phyloP scores from a whole-genome alignment of 1,140 invertebrate species.

The Papilio glaucus region DNA sequence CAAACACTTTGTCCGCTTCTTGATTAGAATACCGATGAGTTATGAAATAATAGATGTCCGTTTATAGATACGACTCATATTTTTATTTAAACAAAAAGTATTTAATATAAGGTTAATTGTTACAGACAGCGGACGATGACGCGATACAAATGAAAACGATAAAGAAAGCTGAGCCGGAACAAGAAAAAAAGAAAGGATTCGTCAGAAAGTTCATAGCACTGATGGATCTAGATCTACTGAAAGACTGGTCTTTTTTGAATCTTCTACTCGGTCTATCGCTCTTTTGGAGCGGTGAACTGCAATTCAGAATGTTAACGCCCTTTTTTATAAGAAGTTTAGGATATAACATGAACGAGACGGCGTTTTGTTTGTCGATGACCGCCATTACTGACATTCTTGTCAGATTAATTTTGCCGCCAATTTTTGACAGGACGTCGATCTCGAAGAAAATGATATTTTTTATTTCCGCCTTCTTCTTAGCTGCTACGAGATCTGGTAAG shows the following conservation, averaged over 20 bases:
- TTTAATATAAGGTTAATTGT: too few relatives aligned
- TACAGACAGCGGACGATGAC: constrained; percentile 76
- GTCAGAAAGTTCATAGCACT: constrained; percentile 82
- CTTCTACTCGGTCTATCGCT: constrained; percentile 88
- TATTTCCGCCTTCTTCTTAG: constrained; percentile 86
- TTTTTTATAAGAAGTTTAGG: constrained; percentile 88
- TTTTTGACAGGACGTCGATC: constrained; percentile 87
- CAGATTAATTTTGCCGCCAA: constrained; percentile 87
- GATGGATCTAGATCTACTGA: constrained; percentile 87
- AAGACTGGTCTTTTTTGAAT: constrained; percentile 88
- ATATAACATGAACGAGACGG: constrained; percentile 86
- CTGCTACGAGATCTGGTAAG: constrained; percentile 88
- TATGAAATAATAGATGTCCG: too few relatives aligned
- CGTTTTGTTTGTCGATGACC: constrained; percentile 88
- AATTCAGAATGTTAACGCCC: constrained; percentile 90
- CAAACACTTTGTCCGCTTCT: too few relatives aligned
- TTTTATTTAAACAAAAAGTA: too few relatives aligned
- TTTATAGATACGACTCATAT: too few relatives aligned
- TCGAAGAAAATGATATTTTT: constrained; percentile 89
- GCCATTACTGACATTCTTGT: constrained; percentile 89
- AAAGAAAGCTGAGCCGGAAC: constrained; percentile 69
- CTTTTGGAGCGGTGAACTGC: constrained; percentile 89
- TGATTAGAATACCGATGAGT: too few relatives aligned
- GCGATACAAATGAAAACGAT: constrained; percentile 78
- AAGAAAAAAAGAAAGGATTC: constrained; percentile 77